phyloP scores from a whole-genome alignment of 2,888 invertebrate species.

The Dicycla oo region DNA sequence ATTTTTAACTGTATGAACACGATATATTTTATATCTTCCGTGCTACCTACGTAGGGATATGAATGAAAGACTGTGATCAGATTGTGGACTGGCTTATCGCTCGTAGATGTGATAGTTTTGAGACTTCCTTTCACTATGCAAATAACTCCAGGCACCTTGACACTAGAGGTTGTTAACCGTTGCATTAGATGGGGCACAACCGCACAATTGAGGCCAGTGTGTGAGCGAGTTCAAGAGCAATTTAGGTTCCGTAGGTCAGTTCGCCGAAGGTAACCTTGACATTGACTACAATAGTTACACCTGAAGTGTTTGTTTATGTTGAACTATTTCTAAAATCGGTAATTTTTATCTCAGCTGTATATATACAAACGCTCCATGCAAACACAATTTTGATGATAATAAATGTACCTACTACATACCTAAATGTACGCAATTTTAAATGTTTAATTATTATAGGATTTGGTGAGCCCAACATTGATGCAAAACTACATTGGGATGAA shows the following conservation, averaged over 20 bases:
- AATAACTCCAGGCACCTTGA: slow-evolving; percentile 88
- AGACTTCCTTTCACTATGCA: slow-evolving; percentile 80
- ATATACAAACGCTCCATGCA: not conserved
- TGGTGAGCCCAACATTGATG: slow-evolving; percentile 4
- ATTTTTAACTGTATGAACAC: slow-evolving; percentile 3
- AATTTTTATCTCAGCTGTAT: slow-evolving; percentile 22
- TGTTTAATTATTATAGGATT: not conserved
- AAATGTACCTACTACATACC: slow-evolving; percentile 5
- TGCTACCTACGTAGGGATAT: slow-evolving; percentile 4
- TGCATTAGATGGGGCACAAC: slow-evolving; percentile 89
- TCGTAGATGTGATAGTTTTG: slow-evolving; percentile 72
- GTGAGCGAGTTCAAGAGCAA: slow-evolving; percentile 90
- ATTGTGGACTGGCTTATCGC: slow-evolving; percentile 50
- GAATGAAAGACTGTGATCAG: slow-evolving; percentile 40
- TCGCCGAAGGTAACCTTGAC: slow-evolving; percentile 90
- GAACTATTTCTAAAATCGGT: slow-evolving; percentile 49
- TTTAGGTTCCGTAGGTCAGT: slow-evolving; percentile 91
- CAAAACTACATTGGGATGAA: slow-evolving; percentile 14
- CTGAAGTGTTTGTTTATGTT: slow-evolving; percentile 66
- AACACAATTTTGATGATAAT: slow-evolving; percentile 36
- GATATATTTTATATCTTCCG: slow-evolving; percentile 5
- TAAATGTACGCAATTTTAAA: slow-evolving; percentile 17
- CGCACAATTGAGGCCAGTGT: slow-evolving; percentile 90
- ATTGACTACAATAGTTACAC: slow-evolving; percentile 83
- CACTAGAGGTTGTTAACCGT: slow-evolving; percentile 90